Percentiles rank a stretch among this genome's conserved stretches.
These are phyloP conservation scores for Dolichallabes microphthalmus DNA, from an alignment of 2,113 vertebrate species.

Conservation along the genomic window DNA sequence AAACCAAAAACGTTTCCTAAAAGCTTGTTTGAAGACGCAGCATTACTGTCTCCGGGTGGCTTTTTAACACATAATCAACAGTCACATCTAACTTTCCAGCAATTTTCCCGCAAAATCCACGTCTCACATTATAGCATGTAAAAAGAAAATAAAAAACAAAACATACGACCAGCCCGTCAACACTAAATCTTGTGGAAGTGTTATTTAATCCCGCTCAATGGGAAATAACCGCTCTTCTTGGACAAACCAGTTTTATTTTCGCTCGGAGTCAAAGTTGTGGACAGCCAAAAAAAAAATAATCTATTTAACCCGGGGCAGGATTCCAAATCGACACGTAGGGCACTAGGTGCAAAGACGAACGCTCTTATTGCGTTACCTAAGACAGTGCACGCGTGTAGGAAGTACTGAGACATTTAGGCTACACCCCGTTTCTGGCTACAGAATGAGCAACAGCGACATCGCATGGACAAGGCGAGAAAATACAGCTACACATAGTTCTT, in stretches of 20 bases:
- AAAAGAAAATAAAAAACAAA: not conserved
- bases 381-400: not conserved
- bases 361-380: not conserved
- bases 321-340: not conserved
- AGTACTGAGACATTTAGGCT: not conserved
- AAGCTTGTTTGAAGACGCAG: not conserved
- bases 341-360: not conserved
- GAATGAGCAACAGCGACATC: constrained; percentile 10
- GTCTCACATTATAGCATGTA: not conserved
- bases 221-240: not conserved
- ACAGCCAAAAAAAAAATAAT: constrained; percentile 14
- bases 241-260: constrained; percentile 40
- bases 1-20: not conserved
- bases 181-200: not conserved
- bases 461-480: not conserved
- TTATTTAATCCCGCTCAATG: constrained; percentile 3
- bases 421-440: not conserved
- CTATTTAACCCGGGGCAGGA: not conserved
- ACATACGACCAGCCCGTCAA: not conserved
- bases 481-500: not conserved
- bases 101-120: no score
- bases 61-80: not conserved
- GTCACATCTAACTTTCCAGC: constrained; percentile 10
- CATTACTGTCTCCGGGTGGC: constrained; percentile 18
- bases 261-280: constrained; percentile 6